phyloP scores from a whole-genome alignment of 1,140 invertebrate species.

The Anoplophora glabripennis region DNA sequence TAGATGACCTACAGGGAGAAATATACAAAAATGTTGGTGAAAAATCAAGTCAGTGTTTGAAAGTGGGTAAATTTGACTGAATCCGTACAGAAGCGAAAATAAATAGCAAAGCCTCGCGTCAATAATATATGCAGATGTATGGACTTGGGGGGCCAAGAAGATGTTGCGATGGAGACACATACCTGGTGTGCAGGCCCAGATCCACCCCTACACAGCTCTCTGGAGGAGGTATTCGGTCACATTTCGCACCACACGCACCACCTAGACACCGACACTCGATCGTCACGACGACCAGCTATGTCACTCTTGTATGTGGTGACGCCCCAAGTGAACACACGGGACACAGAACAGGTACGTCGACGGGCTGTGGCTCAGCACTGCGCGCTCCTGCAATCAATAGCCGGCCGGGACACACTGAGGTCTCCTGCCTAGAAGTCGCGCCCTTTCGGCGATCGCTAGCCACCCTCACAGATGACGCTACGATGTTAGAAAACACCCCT shows the following conservation, averaged over 20 bases:
- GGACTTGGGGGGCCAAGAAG: too few species aligned
- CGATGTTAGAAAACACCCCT: not conserved
- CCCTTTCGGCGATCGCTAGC: constrained; percentile 13
- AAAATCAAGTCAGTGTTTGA: too few species aligned
- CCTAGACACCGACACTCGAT: constrained; percentile 8
- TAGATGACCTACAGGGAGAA: too few species aligned
- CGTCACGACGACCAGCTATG: constrained; percentile 1
- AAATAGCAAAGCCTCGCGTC: too few species aligned
- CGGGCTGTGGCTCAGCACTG: constrained; percentile 39
- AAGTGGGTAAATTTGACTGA: too few species aligned
- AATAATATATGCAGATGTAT: too few species aligned
- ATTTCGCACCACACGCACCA: constrained; percentile 31
- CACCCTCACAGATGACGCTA: constrained; percentile 22
- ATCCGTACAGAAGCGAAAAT: too few species aligned
- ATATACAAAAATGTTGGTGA: too few species aligned
- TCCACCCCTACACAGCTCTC: not conserved
- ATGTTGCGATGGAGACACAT: too few species aligned
- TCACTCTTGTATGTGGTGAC: constrained; percentile 30
- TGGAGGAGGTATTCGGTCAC: constrained; percentile 13
- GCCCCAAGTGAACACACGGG: constrained; percentile 42
- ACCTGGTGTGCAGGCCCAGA: too few species aligned
- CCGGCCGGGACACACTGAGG: constrained; percentile 32
- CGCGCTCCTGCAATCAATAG: constrained; percentile 37
- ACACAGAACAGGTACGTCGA: constrained; percentile 30
- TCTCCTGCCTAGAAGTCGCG: constrained; percentile 24